Conservation (phyloP, 1,140 invertebrate genomes). For the Hydropsyche tenuis region DNA sequence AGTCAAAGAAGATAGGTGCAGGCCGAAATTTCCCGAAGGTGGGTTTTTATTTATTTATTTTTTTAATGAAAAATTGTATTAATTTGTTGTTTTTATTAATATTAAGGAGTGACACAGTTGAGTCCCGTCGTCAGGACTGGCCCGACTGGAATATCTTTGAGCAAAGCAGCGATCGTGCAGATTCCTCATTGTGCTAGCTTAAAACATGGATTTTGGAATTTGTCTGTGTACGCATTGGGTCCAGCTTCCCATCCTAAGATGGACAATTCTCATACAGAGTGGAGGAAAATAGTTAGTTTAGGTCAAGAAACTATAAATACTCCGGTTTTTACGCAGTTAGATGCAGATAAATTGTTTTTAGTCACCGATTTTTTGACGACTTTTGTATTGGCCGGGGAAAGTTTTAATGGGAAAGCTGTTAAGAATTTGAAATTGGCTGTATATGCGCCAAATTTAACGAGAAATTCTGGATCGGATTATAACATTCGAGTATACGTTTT, state of each 20-base stretch:
- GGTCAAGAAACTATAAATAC: conserved; percentile 96
- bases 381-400: conserved; percentile 87
- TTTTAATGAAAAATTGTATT: background rate
- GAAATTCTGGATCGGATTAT: conserved; percentile 73
- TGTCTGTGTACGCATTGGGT: conserved; percentile 81
- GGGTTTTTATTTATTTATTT: conserved; percentile 31
- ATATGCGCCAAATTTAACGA: conserved; percentile 74
- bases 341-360: conserved; percentile 84
- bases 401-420: conserved; percentile 70
- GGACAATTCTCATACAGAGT: conserved; percentile 65
- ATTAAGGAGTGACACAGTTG: conserved; percentile 79
- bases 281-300: conserved; percentile 84
- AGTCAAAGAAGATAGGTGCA: conserved; percentile 87
- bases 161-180: conserved; percentile 90
- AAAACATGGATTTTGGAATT: conserved; percentile 82
- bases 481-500: conserved; percentile 89
- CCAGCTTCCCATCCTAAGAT: conserved; percentile 64
- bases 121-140: conserved; percentile 92
- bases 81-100: conserved; percentile 38
- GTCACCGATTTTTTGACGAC: conserved; percentile 88
- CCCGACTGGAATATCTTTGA: conserved; percentile 76
- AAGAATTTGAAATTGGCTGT: conserved; percentile 88
- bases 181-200: conserved; percentile 91
- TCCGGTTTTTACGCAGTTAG: conserved; percentile 90
- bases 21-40: conserved; percentile 83